phyloP scores from a whole-genome alignment of 2,797 vertebrate genomes.

The Sitta carolinensis region DNA sequence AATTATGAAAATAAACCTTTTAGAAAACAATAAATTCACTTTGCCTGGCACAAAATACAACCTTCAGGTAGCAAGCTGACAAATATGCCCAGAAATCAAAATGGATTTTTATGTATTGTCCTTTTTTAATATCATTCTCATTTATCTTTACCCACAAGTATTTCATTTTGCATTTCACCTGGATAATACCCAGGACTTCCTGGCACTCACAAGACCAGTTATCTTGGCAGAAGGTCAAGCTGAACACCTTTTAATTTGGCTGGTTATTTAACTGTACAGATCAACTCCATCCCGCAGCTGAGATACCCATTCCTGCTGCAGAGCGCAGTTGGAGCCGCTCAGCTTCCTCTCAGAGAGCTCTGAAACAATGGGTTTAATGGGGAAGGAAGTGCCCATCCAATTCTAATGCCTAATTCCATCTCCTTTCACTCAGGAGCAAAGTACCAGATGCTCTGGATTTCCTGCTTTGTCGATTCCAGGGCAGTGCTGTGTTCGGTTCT shows the following conservation, averaged over 20 bases:
- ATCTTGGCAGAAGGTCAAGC: not conserved
- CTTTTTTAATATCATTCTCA: not conserved
- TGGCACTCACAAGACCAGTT: not conserved
- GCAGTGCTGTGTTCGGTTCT: not conserved
- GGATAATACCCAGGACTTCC: not conserved
- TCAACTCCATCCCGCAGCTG: not conserved
- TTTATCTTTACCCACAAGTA: not conserved
- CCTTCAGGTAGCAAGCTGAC: not conserved
- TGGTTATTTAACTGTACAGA: not conserved
- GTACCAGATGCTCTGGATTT: conserved; percentile 32
- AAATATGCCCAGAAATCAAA: not conserved
- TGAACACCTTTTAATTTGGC: not conserved
- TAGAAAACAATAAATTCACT: conserved; percentile 6
- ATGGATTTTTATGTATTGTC: not conserved
- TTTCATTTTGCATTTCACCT: not conserved
- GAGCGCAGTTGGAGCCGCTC: not conserved
- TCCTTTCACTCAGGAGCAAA: not conserved
- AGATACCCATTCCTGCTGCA: not conserved
- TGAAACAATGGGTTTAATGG: conserved; percentile 14
- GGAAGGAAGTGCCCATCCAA: conserved; percentile 7
- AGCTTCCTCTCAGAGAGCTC: conserved; percentile 22
- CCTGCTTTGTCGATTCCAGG: conserved; percentile 15
- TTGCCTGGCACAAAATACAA: not conserved
- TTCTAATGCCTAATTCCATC: not conserved
- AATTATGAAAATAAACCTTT: conserved; percentile 49